Base-by-base conservation (phyloP, 2,888 invertebrate species). In the Hyposoter didymator region DNA sequence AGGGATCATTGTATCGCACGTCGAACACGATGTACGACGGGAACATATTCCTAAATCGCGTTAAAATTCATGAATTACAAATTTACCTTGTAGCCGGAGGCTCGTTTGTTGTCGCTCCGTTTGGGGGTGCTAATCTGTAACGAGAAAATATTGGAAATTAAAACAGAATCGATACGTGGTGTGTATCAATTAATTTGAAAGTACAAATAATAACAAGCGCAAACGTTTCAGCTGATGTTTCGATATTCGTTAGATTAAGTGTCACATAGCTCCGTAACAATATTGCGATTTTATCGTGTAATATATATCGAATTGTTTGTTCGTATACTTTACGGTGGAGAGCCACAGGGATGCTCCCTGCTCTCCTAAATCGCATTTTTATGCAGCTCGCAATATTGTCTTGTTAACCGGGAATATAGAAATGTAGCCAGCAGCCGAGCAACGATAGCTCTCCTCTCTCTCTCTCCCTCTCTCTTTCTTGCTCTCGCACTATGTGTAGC, bases 361-460 rank as follows among this genome's bases (percentile, higher is more conserved):
- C 64, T 52, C 73, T 80, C 72, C 73, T 83, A 83, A 85, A 86
- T 86, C 83, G 85, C 64, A 81, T 81, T 84, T 86, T 83, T 86
- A 84, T 86, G 73, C 78, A 45, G 66, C 74, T 86, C n/a, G 85
- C 85, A 84, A 86, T 86, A 86, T 86, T 84, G 85, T 86, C 80
- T 86, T 86, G 85, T 86, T 86, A 86, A 81, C 80, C 74, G 22
- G 52, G 73, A 80, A 74, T 62, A 74, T 62, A 70, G 66, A 74
- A 80, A 72, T 75, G 62, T 66, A 62, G 79, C 75, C 74, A 55
- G 43, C 79, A 52, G 76, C 69, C 49, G 22, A 52, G 32, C 22
- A 74, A 59, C 32, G 39, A 64, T 32, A 69, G 17, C 66, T 79
- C 55, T 19, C 49, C 62, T 35, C 66, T 32, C 39, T 19, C 59